phyloP scores from a whole-genome alignment of 2,797 vertebrate species.

The Galaxias olidus region DNA sequence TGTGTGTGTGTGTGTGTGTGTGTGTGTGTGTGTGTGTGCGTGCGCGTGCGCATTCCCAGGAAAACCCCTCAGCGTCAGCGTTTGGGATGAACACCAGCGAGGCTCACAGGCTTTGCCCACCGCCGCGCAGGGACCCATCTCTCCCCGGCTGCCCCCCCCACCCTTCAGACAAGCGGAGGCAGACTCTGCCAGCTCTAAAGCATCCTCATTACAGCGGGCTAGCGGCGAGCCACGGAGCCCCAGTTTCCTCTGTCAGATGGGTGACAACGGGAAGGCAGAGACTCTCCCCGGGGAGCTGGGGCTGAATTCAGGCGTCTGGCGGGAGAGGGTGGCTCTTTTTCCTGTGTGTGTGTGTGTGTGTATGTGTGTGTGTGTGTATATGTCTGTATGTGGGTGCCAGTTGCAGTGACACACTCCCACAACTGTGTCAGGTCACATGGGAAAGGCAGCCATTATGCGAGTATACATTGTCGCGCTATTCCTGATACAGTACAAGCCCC shows the following conservation, averaged over 20 bases:
- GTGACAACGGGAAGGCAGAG: conserved; percentile 46
- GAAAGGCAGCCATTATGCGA: conserved; percentile 50
- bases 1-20: conserved; percentile 17
- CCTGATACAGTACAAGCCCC: conserved; percentile 30
- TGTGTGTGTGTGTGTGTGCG: neutral
- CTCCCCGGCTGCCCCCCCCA: conserved; percentile 12
- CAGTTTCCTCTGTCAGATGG: conserved; percentile 39
- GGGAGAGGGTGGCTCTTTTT: too few relatives aligned
- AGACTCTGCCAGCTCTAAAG: conserved; percentile 26
- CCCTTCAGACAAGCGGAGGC: neutral
- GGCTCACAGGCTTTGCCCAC: conserved; percentile 47
- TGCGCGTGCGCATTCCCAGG: neutral
- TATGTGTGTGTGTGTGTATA: neutral
- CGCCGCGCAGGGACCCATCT: conserved; percentile 51
- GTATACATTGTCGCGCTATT: conserved; percentile 32
- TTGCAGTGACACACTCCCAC: too few relatives aligned
- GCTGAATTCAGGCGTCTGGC: conserved; percentile 23
- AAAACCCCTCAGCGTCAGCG: conserved; percentile 47
- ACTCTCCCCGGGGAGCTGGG: conserved; percentile 38
- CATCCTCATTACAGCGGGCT: conserved; percentile 44
- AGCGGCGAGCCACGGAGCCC: conserved; percentile 32
- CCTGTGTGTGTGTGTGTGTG: neutral
- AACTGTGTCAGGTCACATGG: conserved; percentile 10
- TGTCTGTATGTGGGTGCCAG: too few relatives aligned
- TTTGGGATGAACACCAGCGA: conserved; percentile 57